A percentile compares a stretch with the other conserved stretches of the same genome.
phyloP scores from a whole-genome alignment of 2,888 invertebrate genomes.

The Norana najaformis region DNA sequence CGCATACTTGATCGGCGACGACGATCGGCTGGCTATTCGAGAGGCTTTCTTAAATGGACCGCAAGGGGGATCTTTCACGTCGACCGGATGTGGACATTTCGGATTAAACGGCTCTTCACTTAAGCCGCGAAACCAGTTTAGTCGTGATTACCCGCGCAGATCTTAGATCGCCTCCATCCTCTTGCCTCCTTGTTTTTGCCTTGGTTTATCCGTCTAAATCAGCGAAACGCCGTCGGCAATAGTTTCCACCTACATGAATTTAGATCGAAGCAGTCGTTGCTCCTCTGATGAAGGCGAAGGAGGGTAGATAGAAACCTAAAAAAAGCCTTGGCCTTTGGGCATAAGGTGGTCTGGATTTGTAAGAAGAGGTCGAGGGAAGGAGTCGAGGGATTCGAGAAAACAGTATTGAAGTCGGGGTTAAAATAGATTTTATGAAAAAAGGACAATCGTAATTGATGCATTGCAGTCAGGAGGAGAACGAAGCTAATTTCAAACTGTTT shows the following conservation, averaged over 20 bases:
- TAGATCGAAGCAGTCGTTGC: neutral
- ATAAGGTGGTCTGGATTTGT: neutral
- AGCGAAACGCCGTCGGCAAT: neutral
- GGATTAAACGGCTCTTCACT: neutral
- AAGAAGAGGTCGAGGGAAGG: neutral
- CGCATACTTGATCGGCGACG: neutral
- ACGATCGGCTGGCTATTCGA: neutral
- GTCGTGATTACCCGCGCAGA: neutral
- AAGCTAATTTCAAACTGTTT: neutral
- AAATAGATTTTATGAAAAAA: neutral
- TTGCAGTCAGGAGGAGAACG: neutral
- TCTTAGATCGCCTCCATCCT: neutral
- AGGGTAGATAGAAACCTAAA: neutral
- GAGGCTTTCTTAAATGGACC: conserved; percentile 13
- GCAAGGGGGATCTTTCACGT: neutral
- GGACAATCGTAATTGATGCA: neutral
- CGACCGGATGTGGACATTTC: neutral
- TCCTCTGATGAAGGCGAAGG: neutral
- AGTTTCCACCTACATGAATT: neutral
- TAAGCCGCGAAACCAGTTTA: neutral
- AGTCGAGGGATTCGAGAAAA: neutral
- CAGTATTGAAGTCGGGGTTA: neutral
- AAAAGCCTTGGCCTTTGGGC: neutral
- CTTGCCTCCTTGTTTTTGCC: neutral
- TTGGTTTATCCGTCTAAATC: neutral